Evolutionary conservation across 2,888 invertebrate species (phyloP).

Genomic region (Schizotus pectinicornis): DNA sequence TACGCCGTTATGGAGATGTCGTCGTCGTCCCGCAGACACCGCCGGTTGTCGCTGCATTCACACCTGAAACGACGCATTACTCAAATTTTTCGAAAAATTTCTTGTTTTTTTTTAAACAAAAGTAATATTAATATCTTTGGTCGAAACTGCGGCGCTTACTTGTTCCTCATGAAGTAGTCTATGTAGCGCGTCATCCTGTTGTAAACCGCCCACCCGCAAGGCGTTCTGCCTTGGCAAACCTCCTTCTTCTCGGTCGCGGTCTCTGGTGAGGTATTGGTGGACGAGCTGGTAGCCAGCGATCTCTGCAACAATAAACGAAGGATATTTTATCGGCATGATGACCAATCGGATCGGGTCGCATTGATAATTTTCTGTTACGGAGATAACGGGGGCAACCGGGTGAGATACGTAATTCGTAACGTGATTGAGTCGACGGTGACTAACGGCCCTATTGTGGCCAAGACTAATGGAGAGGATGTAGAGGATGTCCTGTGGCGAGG

Average conservation of each 20-base stretch:
- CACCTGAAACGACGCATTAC: too few species aligned
- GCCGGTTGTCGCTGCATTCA: slow-evolving; percentile 57
- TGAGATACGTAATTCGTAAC: not conserved
- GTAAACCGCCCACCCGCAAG: slow-evolving; percentile 70
- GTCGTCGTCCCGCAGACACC: slow-evolving; percentile 63
- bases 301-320: slow-evolving; percentile 20
- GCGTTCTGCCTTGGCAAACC: slow-evolving; percentile 46
- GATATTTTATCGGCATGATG: not conserved
- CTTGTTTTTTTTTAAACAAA: slow-evolving; percentile 11
- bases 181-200: slow-evolving; percentile 59
- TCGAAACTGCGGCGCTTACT: slow-evolving; percentile 57
- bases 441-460: too few species aligned
- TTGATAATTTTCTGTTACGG: not conserved
- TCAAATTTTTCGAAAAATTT: too few species aligned
- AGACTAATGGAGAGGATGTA: not conserved
- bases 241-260: slow-evolving; percentile 10
- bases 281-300: slow-evolving; percentile 17
- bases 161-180: slow-evolving; percentile 65
- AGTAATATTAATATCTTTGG: not conserved
- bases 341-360: not conserved
- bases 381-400: not conserved
- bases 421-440: too few species aligned
- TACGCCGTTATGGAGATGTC: slow-evolving; percentile 66
- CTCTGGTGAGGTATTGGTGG: slow-evolving; percentile 19
- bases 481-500: slow-evolving; percentile 3